Base-by-base conservation (phyloP, 2,888 invertebrate species). In the Tubulanus polymorphus region DNA sequence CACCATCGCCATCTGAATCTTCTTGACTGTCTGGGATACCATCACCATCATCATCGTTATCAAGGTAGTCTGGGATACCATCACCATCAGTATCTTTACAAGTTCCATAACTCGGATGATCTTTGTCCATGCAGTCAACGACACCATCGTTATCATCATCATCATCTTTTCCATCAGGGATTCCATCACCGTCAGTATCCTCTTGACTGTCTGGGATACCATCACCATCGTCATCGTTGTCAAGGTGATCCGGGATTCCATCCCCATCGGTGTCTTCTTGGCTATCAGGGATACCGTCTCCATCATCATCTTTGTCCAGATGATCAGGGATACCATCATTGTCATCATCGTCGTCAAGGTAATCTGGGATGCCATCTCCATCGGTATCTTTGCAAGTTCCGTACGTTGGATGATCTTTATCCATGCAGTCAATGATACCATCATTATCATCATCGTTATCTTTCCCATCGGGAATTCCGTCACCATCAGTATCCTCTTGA, bases 1-100 rank as follows among this genome's bases (percentile, higher is more conserved):
- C 67, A n/a, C 73, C 72, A 62, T 73, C 71, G 10, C 69, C 69
- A 50, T 74, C 70, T n/a, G 62, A 62, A 45, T 71, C 70, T 23
- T 68, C 59, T 30, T 70, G 6, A 3, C 6, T 41, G 15, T 41
- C 41, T n/a, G 63, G 66, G 5, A 69, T 63, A 12, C 69, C 69
- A 57, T 69, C 67, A 12, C 65, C 66, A 55, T 69, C 67, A 3
- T 26, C 46, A 18, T 62, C 62, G 15, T 45, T 46, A 18, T 68
- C 64, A n/a, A 59, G 25, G 25, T 65, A 41, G 48, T 68, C 66
- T 12, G 62, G 62, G 23, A 67, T 64, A 5, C 68, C 66, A 58
- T 69, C 65, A 18, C 57, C 60, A 52, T 37, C 68, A 56, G 46
- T 53, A 45, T 63, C 59, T 35, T 59, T 53, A 15, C 26, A 23